Evolutionary conservation across 2,888 invertebrate genomes (phyloP), one percentile per base, ranked within the genome.

Genomic region (Pollenia amentaria): DNA sequence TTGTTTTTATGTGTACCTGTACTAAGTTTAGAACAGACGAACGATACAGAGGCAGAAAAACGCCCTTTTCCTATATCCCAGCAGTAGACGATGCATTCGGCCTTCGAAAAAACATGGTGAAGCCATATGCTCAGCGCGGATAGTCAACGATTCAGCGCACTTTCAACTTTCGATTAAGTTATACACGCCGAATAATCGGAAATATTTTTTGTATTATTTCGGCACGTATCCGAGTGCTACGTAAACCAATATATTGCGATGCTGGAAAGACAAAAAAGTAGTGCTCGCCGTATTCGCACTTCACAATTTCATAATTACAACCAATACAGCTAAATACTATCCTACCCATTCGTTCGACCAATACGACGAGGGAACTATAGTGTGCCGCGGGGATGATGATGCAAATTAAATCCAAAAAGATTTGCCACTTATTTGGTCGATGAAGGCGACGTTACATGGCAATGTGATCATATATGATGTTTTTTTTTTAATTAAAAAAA

Each of bases 381-480:
- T 21, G 2, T 2, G 2, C 21, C 21, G 2, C 2, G 21, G 21
- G 1, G 21, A 21, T 7, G 53, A 69, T 8, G 53, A 69, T 53
- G 53, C 55, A 53, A 55, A 70, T 42, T 42, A 55, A 38, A 55
- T 42, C 55, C 42, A 70, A 14, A 70, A 6, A 40, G 53, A 42
- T 70, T 70, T 70, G 55, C 55, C 12, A 55, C 18, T 18, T 70
- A 42, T 70, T 18, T 70, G 8, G 53, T 70, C 7, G 70, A 70
- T 42, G 55, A 55, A 42, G 55, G 55, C 18, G 69, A 69, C 1
- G n/a, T 53, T 12, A 38, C 40, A 53, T 69, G 51, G 69, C 69
- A 69, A 40, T 53, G 51, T 53, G 38, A 69, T 51, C 51, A 40
- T 7, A 69, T 69, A 65, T 64, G 42, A n/a, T n/a, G n/a, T n/a